Base-by-base conservation (phyloP, 1,140 invertebrate genomes). In the Pygmarrhopalites habei region DNA sequence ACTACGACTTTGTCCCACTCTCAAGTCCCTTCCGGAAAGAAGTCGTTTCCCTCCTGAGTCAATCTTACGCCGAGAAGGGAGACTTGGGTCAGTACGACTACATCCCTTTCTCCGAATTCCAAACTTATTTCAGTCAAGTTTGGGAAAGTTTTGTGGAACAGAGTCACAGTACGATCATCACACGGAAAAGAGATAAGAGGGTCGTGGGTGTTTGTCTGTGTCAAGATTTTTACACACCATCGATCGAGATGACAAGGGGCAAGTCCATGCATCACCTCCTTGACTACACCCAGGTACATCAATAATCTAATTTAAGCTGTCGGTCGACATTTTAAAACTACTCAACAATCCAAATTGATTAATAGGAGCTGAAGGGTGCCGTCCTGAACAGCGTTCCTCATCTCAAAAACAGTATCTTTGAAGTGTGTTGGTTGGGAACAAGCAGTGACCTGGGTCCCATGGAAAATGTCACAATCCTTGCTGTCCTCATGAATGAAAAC, bases 181-280 rank as follows among this genome's bases (percentile, higher is more conserved):
- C 5, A 15, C 10, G 46, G 23, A 49, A 7, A 7, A 14, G 7
- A 7, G 51, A 55, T 32, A 15, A 26, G 29, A 28, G 21, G 26
- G 29, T 28, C 14, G 29, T 55, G 7, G 23, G 25, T 32, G 51
- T 10, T 4, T 55, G 23, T 28, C 29, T 55, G 5, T 12, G 7
- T 55, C 51, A 55, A 23, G 51, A 55, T 32, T 55, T 7, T 55
- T 55, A 7, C 21, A 55, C 51, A 26, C 26, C 25, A 12, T 10
- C 51, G 17, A 7, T 15, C 4, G 51, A 55, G 15, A 29, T 29
- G 15, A 15, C 51, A 7, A 55, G 29, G 23, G 12, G 7, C 29
- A 55, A 55, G 26, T 29, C 51, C 23, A 5, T 55, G 51, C 15
- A 10, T 29, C 5, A 28, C 4, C 12, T 28, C 4, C 26, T 55